These are phyloP conservation scores for Limnephilus auricula DNA, from an alignment of 2,888 invertebrate species.

Conservation along the genomic window DNA sequence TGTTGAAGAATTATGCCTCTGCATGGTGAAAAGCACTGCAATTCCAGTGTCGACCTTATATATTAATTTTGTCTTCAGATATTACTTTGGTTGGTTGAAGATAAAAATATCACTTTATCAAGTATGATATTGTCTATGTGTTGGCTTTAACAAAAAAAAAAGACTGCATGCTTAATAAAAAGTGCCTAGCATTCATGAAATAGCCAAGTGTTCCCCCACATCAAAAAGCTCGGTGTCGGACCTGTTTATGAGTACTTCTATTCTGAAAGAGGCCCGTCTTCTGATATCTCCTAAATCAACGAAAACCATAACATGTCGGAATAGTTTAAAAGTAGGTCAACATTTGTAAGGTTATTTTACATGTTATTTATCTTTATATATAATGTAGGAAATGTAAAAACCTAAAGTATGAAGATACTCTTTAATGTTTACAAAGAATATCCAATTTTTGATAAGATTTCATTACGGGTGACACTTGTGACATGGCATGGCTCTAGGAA, in stretches of 20 bases:
- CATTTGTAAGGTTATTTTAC: not conserved
- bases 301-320: not conserved
- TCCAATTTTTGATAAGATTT: not conserved
- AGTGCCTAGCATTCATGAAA: not conserved
- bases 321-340: not conserved
- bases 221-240: not conserved
- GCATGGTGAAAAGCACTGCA: no score
- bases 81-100: no score
- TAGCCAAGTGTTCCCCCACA: not conserved
- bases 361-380: not conserved
- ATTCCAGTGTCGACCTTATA: no score
- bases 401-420: not conserved
- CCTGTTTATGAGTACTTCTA: not conserved
- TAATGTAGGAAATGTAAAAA: not conserved
- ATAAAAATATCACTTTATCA: no score
- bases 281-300: not conserved
- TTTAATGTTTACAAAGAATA: not conserved
- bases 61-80: no score
- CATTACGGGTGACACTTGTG: not conserved
- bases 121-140: no score
- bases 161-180: not conserved
- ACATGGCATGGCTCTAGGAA: not conserved
- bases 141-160: no score
- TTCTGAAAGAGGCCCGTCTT: not conserved
- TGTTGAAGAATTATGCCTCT: no score